Base-by-base conservation (phyloP, 1,140 invertebrate genomes). In the Philaenus spumarius region DNA sequence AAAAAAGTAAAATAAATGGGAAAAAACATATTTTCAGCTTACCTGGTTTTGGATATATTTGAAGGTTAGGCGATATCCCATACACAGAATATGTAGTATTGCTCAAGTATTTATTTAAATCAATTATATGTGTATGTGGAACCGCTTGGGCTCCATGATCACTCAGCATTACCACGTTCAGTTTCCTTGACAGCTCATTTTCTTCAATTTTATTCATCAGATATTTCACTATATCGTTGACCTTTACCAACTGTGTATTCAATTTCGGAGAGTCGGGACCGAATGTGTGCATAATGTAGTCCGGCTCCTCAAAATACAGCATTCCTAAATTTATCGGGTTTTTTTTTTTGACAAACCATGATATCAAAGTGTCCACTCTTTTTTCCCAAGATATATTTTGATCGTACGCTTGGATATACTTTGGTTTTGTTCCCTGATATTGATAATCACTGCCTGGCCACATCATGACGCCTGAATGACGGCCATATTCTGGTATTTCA, bases 271-370 rank as follows among this genome's bases (percentile, higher is more conserved):
- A 72, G 26, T 76, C 67, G 17, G 73, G 73, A 35, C 82, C 82
- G 59, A 71, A 73, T 0, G 54, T 68, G 64, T 84, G 82, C 2
- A 72, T 83, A 58, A 75, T 73, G 5, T 70, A 68, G 68, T 90
- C 87, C 1, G 87, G 87, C 67, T 89, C 81, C 64, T 88, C 79
- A 63, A 87, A 83, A 67, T 90, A 90, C 14, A 87, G 39, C 65
- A 85, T 75, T 5, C 86, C 79, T 50, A 88, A 72, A 69, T 84
- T 81, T 2, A 80, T 78, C 24, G 82, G 77, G 47, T 69, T 76
- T 15, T 54, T 67, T 1, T 76, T 71, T 63, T 84, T 63, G n/a
- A 68, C 69, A 50, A 90, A 78, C 86, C 87, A 90, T 0, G 76
- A 70, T 5, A 89, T 74, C 1, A 84, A 70, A 62, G 72, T 75